These are phyloP conservation scores for Sebastes elongatus DNA, from an alignment of 2,797 vertebrate genomes.

Conservation along the genomic window DNA sequence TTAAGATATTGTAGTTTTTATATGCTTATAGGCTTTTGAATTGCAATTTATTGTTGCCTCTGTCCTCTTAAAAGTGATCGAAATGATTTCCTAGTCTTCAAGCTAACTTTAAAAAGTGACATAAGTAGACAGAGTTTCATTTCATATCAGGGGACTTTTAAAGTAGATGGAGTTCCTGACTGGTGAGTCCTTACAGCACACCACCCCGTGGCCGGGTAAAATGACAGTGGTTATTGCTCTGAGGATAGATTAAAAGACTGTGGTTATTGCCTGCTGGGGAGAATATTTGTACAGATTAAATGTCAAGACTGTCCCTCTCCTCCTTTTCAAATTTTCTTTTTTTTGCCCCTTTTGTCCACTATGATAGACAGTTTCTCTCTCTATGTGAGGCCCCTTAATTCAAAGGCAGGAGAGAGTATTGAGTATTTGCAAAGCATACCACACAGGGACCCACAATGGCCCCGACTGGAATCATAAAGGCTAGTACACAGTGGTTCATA, in stretches of 20 bases:
- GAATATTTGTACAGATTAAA: constrained; percentile 81
- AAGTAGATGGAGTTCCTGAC: constrained; percentile 46
- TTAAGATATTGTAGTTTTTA: background rate
- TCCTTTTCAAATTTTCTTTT: constrained; percentile 76
- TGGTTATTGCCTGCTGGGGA: constrained; percentile 71
- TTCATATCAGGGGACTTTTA: constrained; percentile 19
- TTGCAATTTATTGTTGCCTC: background rate
- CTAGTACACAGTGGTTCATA: constrained; percentile 60
- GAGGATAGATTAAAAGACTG: constrained; percentile 63
- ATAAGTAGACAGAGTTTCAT: constrained; percentile 2
- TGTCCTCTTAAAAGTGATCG: background rate
- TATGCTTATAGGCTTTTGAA: background rate
- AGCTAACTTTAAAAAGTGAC: background rate
- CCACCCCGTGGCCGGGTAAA: constrained; percentile 29
- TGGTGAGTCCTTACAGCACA: constrained; percentile 24
- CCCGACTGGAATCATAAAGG: constrained; percentile 61
- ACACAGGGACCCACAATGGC: constrained; percentile 66
- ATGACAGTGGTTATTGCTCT: constrained; percentile 67
- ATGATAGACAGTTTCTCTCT: constrained; percentile 83
- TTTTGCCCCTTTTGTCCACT: constrained; percentile 79
- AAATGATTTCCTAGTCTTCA: background rate
- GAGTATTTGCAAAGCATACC: constrained; percentile 72
- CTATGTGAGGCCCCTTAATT: constrained; percentile 75
- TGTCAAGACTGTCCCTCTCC: constrained; percentile 74
- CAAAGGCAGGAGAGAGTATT: constrained; percentile 76